Percentiles rank a stretch among this genome's conserved stretches.
Conservation (phyloP, 1,140 invertebrate species). For the Diabrotica undecimpunctata region DNA sequence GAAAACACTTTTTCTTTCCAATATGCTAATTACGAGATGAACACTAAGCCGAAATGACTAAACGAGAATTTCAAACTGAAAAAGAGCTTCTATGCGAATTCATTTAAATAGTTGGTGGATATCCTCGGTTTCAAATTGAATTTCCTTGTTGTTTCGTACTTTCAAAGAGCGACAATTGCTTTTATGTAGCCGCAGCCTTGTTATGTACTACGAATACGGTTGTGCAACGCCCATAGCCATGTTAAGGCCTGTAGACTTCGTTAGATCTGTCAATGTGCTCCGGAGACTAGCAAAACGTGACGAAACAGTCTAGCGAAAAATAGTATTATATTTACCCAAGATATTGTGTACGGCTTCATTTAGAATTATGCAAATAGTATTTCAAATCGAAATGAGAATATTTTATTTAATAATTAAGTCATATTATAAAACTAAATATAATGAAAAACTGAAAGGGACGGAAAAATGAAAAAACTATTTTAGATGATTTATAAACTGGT, state of each 20-base stretch:
- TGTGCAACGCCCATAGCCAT: neutral
- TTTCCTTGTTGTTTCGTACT: conserved; percentile 11
- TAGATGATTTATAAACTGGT: too few species aligned
- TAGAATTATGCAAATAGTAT: too few species aligned
- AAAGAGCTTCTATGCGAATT: neutral
- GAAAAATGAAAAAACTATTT: too few species aligned
- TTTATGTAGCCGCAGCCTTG: conserved; percentile 5
- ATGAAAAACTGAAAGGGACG: too few species aligned
- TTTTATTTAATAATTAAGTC: too few species aligned
- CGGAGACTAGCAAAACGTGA: neutral
- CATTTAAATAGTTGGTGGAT: conserved; percentile 4
- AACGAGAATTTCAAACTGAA: neutral
- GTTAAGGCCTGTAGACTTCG: neutral
- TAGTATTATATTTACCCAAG: too few species aligned
- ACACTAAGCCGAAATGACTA: neutral
- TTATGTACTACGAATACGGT: conserved; percentile 2
- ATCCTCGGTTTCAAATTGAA: conserved; percentile 7
- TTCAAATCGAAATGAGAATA: too few species aligned
- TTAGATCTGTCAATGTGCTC: neutral
- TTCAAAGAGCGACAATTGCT: conserved; percentile 19
- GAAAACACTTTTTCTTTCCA: too few species aligned
- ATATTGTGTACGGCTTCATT: too few species aligned
- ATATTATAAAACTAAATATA: too few species aligned
- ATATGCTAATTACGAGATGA: neutral
- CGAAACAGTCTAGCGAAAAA: neutral